phyloP scores from a whole-genome alignment of 2,113 vertebrate species.

The Ovis aries region DNA sequence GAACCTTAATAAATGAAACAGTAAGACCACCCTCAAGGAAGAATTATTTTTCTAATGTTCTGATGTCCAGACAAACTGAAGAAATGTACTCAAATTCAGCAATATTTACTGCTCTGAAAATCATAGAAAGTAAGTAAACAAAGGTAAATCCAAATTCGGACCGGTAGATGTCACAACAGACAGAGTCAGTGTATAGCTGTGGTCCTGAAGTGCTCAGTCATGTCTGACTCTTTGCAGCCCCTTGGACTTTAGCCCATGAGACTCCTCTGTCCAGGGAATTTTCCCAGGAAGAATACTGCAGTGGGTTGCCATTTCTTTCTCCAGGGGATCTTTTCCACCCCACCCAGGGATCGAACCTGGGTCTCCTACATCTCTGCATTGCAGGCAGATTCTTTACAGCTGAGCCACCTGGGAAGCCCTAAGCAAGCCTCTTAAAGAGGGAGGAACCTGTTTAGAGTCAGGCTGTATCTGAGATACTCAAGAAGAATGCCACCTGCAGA shows the following conservation, averaged over 20 bases:
- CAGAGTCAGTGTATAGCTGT: background rate
- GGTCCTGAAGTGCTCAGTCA: background rate
- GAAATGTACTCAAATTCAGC: background rate
- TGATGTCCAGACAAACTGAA: background rate
- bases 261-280: background rate
- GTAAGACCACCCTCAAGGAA: background rate
- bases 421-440: background rate
- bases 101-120: background rate
- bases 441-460: background rate
- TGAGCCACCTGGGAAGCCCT: background rate
- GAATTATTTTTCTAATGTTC: background rate
- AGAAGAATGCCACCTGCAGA: rapidly evolving
- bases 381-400: background rate
- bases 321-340: background rate
- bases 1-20: background rate
- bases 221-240: background rate
- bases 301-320: background rate
- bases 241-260: background rate
- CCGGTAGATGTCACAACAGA: background rate
- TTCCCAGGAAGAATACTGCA: background rate
- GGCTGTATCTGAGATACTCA: rapidly evolving
- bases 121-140: background rate
- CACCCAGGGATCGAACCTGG: background rate
- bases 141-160: background rate
- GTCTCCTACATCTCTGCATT: background rate